A percentile compares a stretch with the other conserved stretches of the same genome.
phyloP scores from a whole-genome alignment of 2,113 vertebrate genomes.

The Heterocephalus glaber region DNA sequence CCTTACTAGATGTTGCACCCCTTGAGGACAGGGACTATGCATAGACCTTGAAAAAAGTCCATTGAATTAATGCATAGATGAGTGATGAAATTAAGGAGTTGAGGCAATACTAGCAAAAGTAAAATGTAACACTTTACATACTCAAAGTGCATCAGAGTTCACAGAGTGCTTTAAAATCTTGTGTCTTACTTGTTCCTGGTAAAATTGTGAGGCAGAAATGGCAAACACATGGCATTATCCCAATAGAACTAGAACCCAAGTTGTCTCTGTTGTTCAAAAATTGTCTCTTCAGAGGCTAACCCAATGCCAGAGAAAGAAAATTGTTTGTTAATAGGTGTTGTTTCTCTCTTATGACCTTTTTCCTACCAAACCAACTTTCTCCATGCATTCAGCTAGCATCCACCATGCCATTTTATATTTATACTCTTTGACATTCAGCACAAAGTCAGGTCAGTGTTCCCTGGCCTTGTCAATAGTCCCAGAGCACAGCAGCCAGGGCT shows the following conservation, averaged over 20 bases:
- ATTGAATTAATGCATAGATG: background rate
- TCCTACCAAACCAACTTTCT: background rate
- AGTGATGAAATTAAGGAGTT: background rate
- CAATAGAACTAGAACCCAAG: background rate
- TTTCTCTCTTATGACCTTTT: background rate
- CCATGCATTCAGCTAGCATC: slow-evolving; percentile 63
- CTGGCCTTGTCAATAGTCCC: slow-evolving; percentile 64
- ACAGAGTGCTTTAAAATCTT: slow-evolving; percentile 2
- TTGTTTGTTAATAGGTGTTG: background rate
- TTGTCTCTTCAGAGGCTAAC: background rate
- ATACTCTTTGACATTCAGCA: slow-evolving; percentile 76
- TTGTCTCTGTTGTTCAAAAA: background rate
- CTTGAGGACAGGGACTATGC: background rate
- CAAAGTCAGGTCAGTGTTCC: slow-evolving; percentile 77
- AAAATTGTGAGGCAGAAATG: background rate
- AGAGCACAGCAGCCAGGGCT: slow-evolving; percentile 72
- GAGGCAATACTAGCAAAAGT: background rate
- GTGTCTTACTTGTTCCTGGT: background rate
- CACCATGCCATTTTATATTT: slow-evolving; percentile 59
- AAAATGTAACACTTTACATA: background rate
- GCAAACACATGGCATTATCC: background rate
- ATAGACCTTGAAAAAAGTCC: background rate
- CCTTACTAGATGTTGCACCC: background rate
- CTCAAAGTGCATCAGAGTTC: background rate
- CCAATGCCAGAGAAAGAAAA: slow-evolving; percentile 19